A percentile compares a stretch with the other conserved stretches of the same genome.
phyloP scores from a whole-genome alignment of 2,113 vertebrate species.

The Oxyura jamaicensis region DNA sequence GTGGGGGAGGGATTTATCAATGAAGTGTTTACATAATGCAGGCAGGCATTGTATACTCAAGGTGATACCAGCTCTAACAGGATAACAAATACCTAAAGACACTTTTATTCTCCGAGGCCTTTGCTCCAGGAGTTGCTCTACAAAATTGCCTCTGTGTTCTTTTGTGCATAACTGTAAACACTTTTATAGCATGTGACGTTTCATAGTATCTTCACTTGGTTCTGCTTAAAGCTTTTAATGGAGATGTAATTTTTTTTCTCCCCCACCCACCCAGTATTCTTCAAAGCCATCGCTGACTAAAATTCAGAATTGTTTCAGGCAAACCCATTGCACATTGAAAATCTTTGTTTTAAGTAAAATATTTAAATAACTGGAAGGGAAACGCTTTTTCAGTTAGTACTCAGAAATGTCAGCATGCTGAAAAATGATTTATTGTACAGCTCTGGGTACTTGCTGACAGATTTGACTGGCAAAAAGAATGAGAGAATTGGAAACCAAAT shows the following conservation, averaged over 20 bases:
- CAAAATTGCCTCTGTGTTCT: constrained; percentile 56
- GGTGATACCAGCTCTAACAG: constrained; percentile 59
- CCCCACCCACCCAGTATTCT: not conserved
- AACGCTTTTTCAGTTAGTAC: not conserved
- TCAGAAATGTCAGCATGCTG: not conserved
- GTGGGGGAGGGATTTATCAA: constrained; percentile 66
- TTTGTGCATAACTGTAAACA: constrained; percentile 10
- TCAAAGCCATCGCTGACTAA: not conserved
- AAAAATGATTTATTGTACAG: not conserved
- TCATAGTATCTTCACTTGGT: not conserved
- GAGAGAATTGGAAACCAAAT: not conserved
- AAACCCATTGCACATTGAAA: not conserved
- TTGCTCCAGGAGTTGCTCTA: constrained; percentile 54
- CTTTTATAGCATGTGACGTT: not conserved
- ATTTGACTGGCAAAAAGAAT: not conserved
- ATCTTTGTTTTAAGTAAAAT: not conserved
- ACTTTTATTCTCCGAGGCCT: constrained; percentile 64
- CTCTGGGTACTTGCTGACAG: not conserved
- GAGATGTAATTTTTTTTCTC: not conserved
- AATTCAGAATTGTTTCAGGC: not conserved
- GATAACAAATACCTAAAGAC: constrained; percentile 66
- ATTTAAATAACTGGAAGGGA: not conserved
- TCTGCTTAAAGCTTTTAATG: constrained; percentile 20
- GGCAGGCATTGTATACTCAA: constrained; percentile 63
- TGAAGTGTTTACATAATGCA: constrained; percentile 66